Conservation (phyloP, 2,113 vertebrate genomes). For the Sphaerodactylus townsendi region DNA sequence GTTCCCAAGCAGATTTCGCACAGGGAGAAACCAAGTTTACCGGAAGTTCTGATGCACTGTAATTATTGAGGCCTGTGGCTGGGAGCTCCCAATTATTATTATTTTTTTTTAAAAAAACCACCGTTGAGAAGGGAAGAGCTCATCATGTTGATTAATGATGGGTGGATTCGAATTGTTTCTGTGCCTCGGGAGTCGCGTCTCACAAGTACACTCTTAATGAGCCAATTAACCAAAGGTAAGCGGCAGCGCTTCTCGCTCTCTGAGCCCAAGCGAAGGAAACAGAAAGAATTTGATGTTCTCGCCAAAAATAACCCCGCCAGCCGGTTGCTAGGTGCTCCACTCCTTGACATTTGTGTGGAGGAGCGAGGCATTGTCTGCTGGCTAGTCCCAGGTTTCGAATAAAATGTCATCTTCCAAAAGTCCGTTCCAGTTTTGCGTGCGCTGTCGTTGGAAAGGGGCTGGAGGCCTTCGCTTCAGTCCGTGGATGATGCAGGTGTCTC, state of each 20-base stretch:
- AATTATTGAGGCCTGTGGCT: too few relatives aligned
- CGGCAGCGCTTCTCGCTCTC: background rate
- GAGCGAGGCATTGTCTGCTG: constrained; percentile 28
- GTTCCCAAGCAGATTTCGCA: too few relatives aligned
- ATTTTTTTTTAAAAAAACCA: background rate
- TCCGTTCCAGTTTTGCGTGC: constrained; percentile 32
- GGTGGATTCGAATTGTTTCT: background rate
- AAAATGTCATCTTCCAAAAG: constrained; percentile 45
- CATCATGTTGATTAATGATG: constrained; percentile 11
- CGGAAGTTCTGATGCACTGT: too few relatives aligned
- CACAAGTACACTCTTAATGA: constrained; percentile 25
- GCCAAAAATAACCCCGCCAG: constrained; percentile 40
- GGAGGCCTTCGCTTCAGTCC: constrained; percentile 20
- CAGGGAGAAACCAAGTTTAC: too few relatives aligned
- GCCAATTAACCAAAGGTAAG: background rate
- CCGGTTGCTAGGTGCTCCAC: constrained; percentile 50
- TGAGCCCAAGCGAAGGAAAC: too few relatives aligned
- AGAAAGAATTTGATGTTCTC: background rate
- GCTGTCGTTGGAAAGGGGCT: constrained; percentile 18
- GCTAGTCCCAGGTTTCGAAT: constrained; percentile 43
- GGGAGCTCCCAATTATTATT: background rate
- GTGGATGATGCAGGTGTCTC: background rate
- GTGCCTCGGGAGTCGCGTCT: constrained; percentile 27
- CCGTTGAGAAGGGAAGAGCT: constrained; percentile 24
- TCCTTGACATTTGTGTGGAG: constrained; percentile 56